Conservation (phyloP, 2,797 vertebrate species). For the Hirundo rustica region DNA sequence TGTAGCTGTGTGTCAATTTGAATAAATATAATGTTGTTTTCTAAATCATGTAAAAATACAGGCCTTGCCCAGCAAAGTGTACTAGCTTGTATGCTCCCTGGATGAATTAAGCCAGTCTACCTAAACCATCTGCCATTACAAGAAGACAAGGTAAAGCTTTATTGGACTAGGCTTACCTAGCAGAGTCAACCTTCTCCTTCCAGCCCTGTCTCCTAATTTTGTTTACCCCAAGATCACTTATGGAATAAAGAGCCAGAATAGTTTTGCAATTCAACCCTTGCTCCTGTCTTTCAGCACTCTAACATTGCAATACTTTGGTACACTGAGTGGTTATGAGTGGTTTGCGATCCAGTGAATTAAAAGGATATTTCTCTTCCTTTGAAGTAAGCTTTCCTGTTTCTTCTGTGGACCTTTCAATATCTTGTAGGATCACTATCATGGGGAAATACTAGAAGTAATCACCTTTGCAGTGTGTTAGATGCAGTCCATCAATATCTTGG, state of each 20-base stretch:
- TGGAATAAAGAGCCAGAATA: not conserved
- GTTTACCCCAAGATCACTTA: not conserved
- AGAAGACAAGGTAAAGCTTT: not conserved
- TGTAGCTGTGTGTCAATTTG: not conserved
- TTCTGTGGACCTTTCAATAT: not conserved
- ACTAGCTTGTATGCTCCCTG: not conserved
- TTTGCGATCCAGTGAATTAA: not conserved
- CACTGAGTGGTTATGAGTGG: not conserved
- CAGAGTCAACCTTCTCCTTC: not conserved
- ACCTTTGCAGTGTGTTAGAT: not conserved
- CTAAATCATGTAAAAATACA: not conserved
- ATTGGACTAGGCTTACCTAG: not conserved
- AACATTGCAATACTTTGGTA: not conserved
- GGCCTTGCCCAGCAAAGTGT: not conserved
- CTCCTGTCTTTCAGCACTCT: not conserved
- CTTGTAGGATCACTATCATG: not conserved
- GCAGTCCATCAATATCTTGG: slow-evolving; percentile 12
- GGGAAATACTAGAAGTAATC: not conserved
- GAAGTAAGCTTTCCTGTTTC: not conserved
- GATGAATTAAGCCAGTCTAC: not conserved
- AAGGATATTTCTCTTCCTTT: not conserved
- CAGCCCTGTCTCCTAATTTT: rapidly evolving
- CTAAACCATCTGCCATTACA: not conserved
- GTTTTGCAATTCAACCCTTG: not conserved
- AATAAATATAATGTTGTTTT: not conserved